Evolutionary conservation across 2,888 invertebrate genomes (phyloP), one percentile per base, ranked within the genome.

Genomic region (Watsonalla binaria): DNA sequence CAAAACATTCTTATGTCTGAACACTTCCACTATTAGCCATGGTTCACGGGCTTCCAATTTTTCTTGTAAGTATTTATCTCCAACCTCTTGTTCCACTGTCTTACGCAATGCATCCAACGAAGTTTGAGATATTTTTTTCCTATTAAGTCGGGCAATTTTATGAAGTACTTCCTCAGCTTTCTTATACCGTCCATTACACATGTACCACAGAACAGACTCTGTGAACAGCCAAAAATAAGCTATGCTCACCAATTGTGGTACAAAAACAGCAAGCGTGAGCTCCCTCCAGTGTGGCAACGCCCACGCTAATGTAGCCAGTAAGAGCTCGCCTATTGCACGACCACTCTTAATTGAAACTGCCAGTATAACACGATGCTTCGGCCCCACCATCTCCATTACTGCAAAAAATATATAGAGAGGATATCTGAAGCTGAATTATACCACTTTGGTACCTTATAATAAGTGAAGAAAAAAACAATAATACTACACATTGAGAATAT

Each of bases 301-400:
- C 93, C 94, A 95, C 0, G 96, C 95, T 6, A 94, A 84, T 34
- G 93, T 74, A 0, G 94, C 95, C 58, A 95, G 78, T 0, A 92
- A 65, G 15, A 94, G 92, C 82, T 95, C 95, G 0, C 96, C 96
- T 5, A 94, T 59, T 0, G 95, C 93, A 72, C 94, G 95, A 68
- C 93, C 93, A 2, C 94, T 92, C 56, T 93, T 93, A 55, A 95
- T 91, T 35, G 94, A 84, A 6, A 94, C 94, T 39, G 95, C 94
- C 5, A 93, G 94, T 7, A 94, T 82, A 0, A 95, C 94, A 45
- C 96, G 92, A 53, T 92, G 92, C 51, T 92, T 92, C 0, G 95
- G 94, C 0, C 95, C 95, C 13, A 96, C 94, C 53, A 96, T 83
- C 76, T 96, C 96, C 76, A 96, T 92, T 46, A 93, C 95, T 95